Base-by-base conservation (phyloP, 2,888 invertebrate genomes). In the Lycia hirtaria region DNA sequence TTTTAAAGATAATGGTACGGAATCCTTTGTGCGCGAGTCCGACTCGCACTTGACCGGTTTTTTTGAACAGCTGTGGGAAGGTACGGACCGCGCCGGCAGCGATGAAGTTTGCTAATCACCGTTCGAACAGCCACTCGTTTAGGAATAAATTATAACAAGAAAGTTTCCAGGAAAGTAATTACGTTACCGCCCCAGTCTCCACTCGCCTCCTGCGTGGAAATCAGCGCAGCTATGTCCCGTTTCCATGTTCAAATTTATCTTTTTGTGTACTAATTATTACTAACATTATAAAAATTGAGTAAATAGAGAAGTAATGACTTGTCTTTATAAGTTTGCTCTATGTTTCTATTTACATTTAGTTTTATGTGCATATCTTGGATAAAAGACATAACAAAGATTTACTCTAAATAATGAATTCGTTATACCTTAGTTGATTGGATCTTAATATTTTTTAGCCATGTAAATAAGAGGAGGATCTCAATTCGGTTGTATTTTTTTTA, bases 31-130 rank as follows among this genome's bases (percentile, higher is more conserved):
- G n/a, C 6, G 10, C n/a, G 6, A 9, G 28, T 28, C n/a, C 33
- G 14, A 33, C 33, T 33, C 14, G 15, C 9, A 24, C n/a, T 19
- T 37, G 4, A 6, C 33, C 4, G 15, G 19, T 38, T 38, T 40
- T 40, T 24, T 22, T 40, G 12, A 55, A 28, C 43, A 45, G 20
- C 10, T 33, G 30, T 5, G 12, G 24, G 6, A 4, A 20, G 20
- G 28, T 14, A 28, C 28, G 43, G 38, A 26, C 30, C 41, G 56
- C 37, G 53, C 43, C 40, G 52, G 57, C 53, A 41, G 52, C 62
- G 57, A n/a, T 35, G 75, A 86, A 85, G 80, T 85, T 85, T 76
- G 69, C 71, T 83, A 84, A 88, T 83, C 85, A 83, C 75, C 67
- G 67, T 75, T 78, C 70, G 74, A 81, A 80, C 78, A 78, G 75